A percentile compares a stretch with the other conserved stretches of the same genome.
phyloP scores from a whole-genome alignment of 2,797 vertebrate genomes.

The Mus caroli region DNA sequence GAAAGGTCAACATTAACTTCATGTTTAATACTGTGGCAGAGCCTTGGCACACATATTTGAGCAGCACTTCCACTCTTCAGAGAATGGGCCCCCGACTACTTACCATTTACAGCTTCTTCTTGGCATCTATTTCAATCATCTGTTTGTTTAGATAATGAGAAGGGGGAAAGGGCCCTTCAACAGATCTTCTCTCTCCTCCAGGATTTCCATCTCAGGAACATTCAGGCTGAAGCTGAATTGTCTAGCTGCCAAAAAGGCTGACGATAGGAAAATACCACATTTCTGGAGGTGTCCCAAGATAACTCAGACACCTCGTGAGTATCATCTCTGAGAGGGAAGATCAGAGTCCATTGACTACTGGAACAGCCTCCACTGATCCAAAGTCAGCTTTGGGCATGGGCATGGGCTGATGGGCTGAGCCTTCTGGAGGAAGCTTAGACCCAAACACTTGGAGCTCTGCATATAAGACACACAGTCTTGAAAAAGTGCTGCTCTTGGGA shows the following conservation, averaged over 20 bases:
- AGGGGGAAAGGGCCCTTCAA: background rate
- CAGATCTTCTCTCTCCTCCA: background rate
- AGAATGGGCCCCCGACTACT: background rate
- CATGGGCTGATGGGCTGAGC: background rate
- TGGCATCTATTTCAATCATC: background rate
- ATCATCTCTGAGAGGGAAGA: background rate
- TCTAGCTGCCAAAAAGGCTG: background rate
- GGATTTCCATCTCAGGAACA: background rate
- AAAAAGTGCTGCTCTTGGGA: background rate
- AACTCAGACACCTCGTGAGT: background rate
- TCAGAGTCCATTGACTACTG: background rate
- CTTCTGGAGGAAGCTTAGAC: background rate
- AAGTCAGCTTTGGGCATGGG: background rate
- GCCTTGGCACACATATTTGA: background rate
- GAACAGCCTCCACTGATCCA: background rate
- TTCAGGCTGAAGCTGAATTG: background rate
- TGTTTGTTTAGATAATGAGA: background rate
- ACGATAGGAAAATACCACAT: slow-evolving; percentile 5
- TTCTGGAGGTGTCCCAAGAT: background rate
- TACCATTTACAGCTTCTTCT: slow-evolving; percentile 3
- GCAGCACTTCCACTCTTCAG: background rate
- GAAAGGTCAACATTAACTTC: background rate
- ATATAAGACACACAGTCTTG: background rate
- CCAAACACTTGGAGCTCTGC: background rate
- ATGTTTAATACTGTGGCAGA: slow-evolving; percentile 4